Evolutionary conservation across 2,888 invertebrate species (phyloP).

Genomic region (Drosophila meridionalis): DNA sequence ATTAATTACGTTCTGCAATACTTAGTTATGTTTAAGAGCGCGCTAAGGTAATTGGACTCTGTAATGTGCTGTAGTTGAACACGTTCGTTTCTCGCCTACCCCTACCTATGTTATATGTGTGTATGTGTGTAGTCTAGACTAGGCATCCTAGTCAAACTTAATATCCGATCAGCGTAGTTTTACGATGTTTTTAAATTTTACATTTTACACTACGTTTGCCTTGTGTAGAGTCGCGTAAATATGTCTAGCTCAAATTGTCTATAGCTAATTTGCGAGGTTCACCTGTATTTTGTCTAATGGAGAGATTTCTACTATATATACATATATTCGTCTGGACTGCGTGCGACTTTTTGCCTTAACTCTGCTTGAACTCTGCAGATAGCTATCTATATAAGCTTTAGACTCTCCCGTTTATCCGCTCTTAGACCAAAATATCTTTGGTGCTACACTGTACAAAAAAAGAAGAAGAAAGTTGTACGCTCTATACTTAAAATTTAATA

Average conservation of each 20-base stretch:
- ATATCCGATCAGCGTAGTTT: conserved; percentile 25
- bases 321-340: conserved; percentile 8
- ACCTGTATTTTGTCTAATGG: conserved; percentile 5
- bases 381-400: conserved; percentile 48
- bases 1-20: conserved; percentile 55
- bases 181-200: conserved; percentile 12
- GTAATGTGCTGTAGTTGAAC: conserved; percentile 42
- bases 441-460: conserved; percentile 35
- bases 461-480: conserved; percentile 31
- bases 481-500: conserved; percentile 45
- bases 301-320: neutral
- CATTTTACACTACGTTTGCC: conserved; percentile 1
- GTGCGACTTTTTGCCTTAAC: conserved; percentile 31
- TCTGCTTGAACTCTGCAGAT: conserved; percentile 39
- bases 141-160: conserved; percentile 63
- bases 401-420: conserved; percentile 17
- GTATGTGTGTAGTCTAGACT: conserved; percentile 47
- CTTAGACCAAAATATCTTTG: conserved; percentile 22
- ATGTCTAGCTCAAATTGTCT: conserved; percentile 9
- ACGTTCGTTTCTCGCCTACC: conserved; percentile 12
- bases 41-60: conserved; percentile 73
- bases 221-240: conserved; percentile 11
- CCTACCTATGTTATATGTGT: conserved; percentile 46
- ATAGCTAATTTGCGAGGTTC: neutral
- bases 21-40: conserved; percentile 52